These are phyloP conservation scores for Polyploca ridens DNA, from an alignment of 2,888 invertebrate species.

Conservation along the genomic window DNA sequence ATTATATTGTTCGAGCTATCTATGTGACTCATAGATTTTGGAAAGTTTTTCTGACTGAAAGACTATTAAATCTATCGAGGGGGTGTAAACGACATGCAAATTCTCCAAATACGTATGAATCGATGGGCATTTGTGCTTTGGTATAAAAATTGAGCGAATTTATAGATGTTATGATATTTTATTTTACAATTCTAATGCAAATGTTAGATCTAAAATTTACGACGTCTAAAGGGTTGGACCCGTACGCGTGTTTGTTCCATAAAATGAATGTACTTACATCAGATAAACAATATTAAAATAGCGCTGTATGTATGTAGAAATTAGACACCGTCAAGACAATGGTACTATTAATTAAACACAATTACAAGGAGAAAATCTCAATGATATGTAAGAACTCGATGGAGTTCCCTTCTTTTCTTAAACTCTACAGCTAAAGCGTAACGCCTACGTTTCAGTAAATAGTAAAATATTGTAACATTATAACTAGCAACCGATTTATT, in stretches of 20 bases:
- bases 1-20: constrained; percentile 50
- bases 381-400: constrained; percentile 83
- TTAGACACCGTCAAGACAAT: constrained; percentile 61
- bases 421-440: constrained; percentile 80
- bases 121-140: constrained; percentile 85
- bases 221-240: constrained; percentile 83
- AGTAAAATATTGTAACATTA: constrained; percentile 67
- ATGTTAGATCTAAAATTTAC: constrained; percentile 79
- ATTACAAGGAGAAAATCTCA: constrained; percentile 82
- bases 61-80: constrained; percentile 81
- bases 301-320: constrained; percentile 56
- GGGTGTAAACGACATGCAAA: constrained; percentile 70
- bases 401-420: constrained; percentile 77
- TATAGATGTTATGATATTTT: constrained; percentile 75
- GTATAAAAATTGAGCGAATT: constrained; percentile 84
- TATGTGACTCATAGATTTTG: constrained; percentile 71
- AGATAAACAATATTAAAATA: constrained; percentile 61
- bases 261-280: constrained; percentile 61
- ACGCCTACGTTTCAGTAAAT: constrained; percentile 72
- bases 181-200: constrained; percentile 73
- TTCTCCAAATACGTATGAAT: constrained; percentile 77
- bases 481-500: constrained; percentile 66
- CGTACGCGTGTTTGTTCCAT: constrained; percentile 79
- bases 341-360: constrained; percentile 59
- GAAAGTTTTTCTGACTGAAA: constrained; percentile 80